A percentile compares a stretch with the other conserved stretches of the same genome.
Evolutionary conservation across 1,140 invertebrate species (phyloP).

Genomic region (Aleiodes sp.): DNA sequence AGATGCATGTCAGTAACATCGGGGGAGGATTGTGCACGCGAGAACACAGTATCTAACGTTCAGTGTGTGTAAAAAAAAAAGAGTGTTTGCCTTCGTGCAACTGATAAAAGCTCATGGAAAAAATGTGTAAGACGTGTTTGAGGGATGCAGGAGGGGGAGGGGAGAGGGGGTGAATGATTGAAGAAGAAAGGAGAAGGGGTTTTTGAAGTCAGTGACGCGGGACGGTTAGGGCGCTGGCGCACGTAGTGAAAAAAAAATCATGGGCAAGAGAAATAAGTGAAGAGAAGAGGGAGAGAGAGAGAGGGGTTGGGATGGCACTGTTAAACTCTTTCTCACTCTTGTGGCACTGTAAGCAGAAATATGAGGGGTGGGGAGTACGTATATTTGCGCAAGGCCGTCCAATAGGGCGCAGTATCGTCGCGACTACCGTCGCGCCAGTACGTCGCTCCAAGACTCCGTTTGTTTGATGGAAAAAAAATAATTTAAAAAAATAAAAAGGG

Average conservation of each 20-base stretch:
- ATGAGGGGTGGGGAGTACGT: constrained; percentile 59
- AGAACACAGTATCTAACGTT: background rate
- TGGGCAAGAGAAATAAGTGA: constrained; percentile 36
- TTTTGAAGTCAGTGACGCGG: constrained; percentile 43
- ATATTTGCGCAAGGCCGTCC: constrained; percentile 66
- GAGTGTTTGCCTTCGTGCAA: background rate
- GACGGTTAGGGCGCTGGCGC: constrained; percentile 50
- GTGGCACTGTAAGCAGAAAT: constrained; percentile 15
- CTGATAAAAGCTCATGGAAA: background rate
- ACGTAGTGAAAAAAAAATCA: background rate
- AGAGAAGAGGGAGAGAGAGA: constrained; percentile 42
- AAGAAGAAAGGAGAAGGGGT: constrained; percentile 40
- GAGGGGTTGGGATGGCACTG: constrained; percentile 34
- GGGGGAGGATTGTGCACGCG: background rate
- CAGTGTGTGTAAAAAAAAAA: background rate
- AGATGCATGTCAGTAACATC: background rate
- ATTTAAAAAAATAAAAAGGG: background rate
- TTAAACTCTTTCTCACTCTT: constrained; percentile 10
- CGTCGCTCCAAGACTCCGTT: constrained; percentile 26
- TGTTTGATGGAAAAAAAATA: background rate
- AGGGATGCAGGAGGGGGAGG: constrained; percentile 29
- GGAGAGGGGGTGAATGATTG: constrained; percentile 44
- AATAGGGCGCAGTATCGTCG: constrained; percentile 66
- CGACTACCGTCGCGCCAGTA: constrained; percentile 53
- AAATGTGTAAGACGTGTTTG: too few species aligned